Percentiles rank a stretch among this genome's conserved stretches.
These are phyloP conservation scores for Peromyscus californicus DNA, from an alignment of 2,113 vertebrate species.

Conservation along the genomic window DNA sequence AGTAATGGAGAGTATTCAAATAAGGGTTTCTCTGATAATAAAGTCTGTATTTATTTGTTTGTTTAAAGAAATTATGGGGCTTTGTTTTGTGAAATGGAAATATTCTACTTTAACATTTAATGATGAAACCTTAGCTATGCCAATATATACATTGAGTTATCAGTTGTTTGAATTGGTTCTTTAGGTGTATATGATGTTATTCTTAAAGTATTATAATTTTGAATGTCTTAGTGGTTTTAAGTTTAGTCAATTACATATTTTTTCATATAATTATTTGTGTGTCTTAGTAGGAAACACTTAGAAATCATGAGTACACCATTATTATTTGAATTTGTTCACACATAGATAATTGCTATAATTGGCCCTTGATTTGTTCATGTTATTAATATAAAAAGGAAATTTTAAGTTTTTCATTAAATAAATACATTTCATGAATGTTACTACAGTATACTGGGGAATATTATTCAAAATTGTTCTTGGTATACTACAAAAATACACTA, in stretches of 20 bases:
- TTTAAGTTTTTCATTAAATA: slow-evolving; percentile 65
- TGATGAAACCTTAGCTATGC: slow-evolving; percentile 43
- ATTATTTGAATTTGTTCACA: slow-evolving; percentile 31
- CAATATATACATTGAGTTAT: slow-evolving; percentile 34
- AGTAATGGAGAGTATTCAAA: neutral
- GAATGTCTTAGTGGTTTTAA: slow-evolving; percentile 59
- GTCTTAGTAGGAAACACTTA: slow-evolving; percentile 23
- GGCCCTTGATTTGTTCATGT: slow-evolving; percentile 6
- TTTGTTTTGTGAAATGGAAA: slow-evolving; percentile 50
- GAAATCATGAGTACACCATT: slow-evolving; percentile 55
- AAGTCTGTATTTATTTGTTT: neutral
- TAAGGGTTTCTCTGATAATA: neutral
- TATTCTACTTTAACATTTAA: slow-evolving; percentile 45
- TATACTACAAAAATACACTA: neutral
- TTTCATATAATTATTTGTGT: slow-evolving; percentile 46
- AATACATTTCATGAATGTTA: slow-evolving; percentile 65
- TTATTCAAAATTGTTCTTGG: slow-evolving; percentile 27
- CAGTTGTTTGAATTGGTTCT: slow-evolving; percentile 54
- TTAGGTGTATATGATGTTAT: slow-evolving; percentile 50
- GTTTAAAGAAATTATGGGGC: neutral
- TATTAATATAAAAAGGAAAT: slow-evolving; percentile 66
- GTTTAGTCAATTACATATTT: slow-evolving; percentile 57
- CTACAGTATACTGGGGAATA: neutral
- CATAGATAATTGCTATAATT: slow-evolving; percentile 57
- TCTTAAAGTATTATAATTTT: slow-evolving; percentile 64